Conservation (phyloP, 2,888 invertebrate species). For the Stictocephala bisonia region DNA sequence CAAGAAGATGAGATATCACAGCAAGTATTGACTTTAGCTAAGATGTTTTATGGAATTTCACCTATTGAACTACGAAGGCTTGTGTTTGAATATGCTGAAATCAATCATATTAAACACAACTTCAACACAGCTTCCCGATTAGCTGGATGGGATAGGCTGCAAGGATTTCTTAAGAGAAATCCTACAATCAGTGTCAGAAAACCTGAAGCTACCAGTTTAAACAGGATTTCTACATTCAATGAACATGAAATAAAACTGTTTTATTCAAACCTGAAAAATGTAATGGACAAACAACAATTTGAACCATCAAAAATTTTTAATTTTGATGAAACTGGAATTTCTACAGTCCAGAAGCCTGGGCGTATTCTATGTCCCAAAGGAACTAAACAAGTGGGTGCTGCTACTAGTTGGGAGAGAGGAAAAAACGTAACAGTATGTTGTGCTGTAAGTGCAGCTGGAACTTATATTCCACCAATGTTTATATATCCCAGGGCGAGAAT, state of each 20-base stretch:
- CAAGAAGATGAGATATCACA: neutral
- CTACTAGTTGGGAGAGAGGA: constrained; percentile 22
- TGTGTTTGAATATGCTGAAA: constrained; percentile 12
- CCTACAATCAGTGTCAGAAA: constrained; percentile 55
- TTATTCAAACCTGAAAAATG: constrained; percentile 53
- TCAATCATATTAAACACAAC: constrained; percentile 50
- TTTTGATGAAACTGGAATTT: too few relatives aligned
- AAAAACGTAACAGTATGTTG: constrained; percentile 30
- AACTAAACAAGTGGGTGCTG: neutral
- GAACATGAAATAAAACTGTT: constrained; percentile 57
- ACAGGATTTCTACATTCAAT: constrained; percentile 59
- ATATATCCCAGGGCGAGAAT: neutral
- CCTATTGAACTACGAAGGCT: neutral
- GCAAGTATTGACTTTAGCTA: constrained; percentile 12
- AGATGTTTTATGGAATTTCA: neutral
- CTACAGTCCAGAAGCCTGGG: too few relatives aligned
- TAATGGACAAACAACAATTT: constrained; percentile 53
- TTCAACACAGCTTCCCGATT: constrained; percentile 32
- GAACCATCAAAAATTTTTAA: neutral
- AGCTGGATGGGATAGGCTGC: constrained; percentile 53
- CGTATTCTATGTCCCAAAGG: too few relatives aligned
- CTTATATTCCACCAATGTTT: constrained; percentile 22
- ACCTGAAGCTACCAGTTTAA: constrained; percentile 60
- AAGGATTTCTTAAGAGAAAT: constrained; percentile 56
- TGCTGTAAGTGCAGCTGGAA: constrained; percentile 21